Percentiles rank a stretch among this genome's conserved stretches.
These are phyloP conservation scores for Pseudomyrmex dendroicus DNA, from an alignment of 1,140 invertebrate species.

Conservation along the genomic window DNA sequence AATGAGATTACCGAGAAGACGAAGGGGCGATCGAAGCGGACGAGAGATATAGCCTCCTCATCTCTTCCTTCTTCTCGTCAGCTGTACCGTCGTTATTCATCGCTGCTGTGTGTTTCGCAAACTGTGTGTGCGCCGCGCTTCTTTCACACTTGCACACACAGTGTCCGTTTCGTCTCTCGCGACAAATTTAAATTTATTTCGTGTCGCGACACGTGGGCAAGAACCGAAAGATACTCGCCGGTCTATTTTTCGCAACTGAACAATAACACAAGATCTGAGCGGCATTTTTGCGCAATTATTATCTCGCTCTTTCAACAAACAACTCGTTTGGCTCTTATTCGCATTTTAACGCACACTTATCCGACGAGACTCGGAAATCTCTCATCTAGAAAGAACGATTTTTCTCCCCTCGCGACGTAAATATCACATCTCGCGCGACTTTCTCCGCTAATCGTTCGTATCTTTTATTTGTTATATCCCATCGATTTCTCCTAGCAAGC, in stretches of 20 bases:
- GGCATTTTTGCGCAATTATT: neutral
- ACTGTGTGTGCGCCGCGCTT: too few relatives aligned
- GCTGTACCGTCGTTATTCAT: constrained; percentile 16
- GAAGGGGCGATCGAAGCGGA: neutral
- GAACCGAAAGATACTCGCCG: neutral
- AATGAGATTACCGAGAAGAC: constrained; percentile 29
- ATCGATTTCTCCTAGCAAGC: constrained; percentile 12
- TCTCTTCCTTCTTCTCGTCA: too few relatives aligned
- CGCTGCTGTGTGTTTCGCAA: neutral
- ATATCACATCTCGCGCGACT: neutral
- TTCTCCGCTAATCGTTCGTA: constrained; percentile 30
- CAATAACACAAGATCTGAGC: neutral
- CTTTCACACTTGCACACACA: too few relatives aligned
- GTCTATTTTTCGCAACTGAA: neutral
- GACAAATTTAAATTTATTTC: constrained; percentile 33
- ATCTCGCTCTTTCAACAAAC: neutral
- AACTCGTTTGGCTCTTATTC: neutral
- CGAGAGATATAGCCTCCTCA: neutral
- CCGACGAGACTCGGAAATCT: neutral
- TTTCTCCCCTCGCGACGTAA: neutral
- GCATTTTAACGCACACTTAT: neutral
- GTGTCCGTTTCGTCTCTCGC: too few relatives aligned
- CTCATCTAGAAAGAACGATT: constrained; percentile 4
- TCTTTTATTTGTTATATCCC: constrained; percentile 15
- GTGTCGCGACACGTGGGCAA: neutral